Conservation (phyloP, 2,113 vertebrate species). For the Panthera tigris region DNA sequence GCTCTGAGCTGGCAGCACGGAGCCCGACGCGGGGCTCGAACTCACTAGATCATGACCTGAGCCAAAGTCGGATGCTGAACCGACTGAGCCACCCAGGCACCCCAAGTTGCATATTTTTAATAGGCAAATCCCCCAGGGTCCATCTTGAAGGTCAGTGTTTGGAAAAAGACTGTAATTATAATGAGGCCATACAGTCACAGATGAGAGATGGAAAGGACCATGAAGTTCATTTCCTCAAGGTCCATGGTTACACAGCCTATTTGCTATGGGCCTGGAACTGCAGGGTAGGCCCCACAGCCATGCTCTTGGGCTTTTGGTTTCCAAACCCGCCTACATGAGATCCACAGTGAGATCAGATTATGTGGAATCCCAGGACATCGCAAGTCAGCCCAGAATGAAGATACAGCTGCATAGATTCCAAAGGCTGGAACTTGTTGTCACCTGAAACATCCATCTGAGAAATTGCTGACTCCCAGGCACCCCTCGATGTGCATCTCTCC, state of each 20-base stretch:
- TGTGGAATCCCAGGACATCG: neutral
- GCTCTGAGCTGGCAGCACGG: no score
- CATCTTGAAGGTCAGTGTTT: neutral
- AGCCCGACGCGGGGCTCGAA: no score
- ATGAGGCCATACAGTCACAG: neutral
- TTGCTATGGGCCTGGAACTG: neutral
- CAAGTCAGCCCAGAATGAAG: neutral
- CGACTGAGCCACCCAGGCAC: no score
- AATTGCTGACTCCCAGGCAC: neutral
- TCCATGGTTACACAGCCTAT: neutral
- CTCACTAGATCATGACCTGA: no score
- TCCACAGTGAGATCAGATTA: no score
- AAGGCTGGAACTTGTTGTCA: neutral
- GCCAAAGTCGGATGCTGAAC: no score
- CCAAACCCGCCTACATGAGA: neutral
- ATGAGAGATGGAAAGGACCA: neutral
- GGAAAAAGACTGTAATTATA: neutral
- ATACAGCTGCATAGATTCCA: accelerated
- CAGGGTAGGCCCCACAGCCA: neutral
- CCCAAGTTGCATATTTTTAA: neutral
- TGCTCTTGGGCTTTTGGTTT: neutral
- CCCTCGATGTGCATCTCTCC: neutral
- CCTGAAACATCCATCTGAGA: neutral
- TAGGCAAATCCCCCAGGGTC: neutral
- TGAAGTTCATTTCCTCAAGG: neutral